phyloP scores from a whole-genome alignment of 2,888 invertebrate genomes.

The Oithona nana region DNA sequence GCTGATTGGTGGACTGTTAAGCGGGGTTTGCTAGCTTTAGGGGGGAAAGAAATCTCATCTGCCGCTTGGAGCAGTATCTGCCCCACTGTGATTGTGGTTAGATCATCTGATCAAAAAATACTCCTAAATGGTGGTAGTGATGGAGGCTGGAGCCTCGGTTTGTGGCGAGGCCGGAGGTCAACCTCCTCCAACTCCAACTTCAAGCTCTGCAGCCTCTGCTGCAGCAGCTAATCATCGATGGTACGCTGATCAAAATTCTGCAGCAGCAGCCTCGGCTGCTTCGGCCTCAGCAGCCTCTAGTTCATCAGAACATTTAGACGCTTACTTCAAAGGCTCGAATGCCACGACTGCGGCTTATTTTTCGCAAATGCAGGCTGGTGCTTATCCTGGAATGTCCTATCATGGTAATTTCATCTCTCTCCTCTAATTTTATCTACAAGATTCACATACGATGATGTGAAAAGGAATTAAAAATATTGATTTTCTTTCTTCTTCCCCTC shows the following conservation, averaged over 20 bases:
- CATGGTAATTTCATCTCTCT: background rate
- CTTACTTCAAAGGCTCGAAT: conserved; percentile 14
- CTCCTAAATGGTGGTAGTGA: background rate
- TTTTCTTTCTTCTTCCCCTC: no score
- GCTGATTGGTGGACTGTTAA: background rate
- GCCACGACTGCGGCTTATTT: no score
- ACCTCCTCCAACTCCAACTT: background rate
- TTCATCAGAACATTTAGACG: no score
- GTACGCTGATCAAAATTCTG: background rate
- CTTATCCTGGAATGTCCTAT: conserved; percentile 10
- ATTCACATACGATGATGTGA: no score
- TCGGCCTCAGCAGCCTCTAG: background rate
- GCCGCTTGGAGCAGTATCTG: background rate
- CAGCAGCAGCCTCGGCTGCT: conserved; percentile 21
- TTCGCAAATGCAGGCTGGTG: conserved; percentile 14
- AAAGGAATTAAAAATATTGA: no score
- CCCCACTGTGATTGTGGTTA: background rate
- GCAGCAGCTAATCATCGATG: background rate
- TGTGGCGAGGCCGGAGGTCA: background rate
- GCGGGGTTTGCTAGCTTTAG: no score
- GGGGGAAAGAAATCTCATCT: background rate
- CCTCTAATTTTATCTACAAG: no score
- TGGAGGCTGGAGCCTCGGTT: background rate
- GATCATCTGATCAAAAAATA: background rate
- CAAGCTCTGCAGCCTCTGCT: conserved; percentile 21